Conservation (phyloP, 2,113 vertebrate species). For the Uropsilus gracilis region DNA sequence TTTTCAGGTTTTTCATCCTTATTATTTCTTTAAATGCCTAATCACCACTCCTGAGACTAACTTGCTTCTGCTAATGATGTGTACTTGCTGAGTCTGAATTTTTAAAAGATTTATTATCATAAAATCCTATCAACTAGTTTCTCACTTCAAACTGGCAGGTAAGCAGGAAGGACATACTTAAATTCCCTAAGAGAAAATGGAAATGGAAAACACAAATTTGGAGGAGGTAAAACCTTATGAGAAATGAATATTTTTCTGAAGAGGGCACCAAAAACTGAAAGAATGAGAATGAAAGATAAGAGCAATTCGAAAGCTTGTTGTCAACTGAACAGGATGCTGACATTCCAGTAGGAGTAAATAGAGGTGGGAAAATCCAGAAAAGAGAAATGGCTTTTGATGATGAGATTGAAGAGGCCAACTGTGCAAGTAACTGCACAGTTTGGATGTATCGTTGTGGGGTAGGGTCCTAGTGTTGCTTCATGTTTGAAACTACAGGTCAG, state of each 20-base stretch:
- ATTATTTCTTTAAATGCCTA: constrained; percentile 83
- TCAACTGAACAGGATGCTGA: neutral
- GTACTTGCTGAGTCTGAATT: constrained; percentile 80
- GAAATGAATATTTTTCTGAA: constrained; percentile 2
- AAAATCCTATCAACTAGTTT: constrained; percentile 60
- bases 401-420: neutral
- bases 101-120: neutral
- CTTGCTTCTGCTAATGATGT: constrained; percentile 68
- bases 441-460: neutral
- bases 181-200: neutral
- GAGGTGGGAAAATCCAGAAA: neutral
- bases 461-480: neutral
- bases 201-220: neutral
- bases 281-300: neutral
- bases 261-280: neutral
- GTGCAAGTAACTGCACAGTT: neutral
- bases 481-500: neutral
- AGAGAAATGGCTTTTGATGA: neutral
- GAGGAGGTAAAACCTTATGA: neutral
- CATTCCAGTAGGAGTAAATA: neutral
- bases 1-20: constrained; percentile 77
- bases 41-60: constrained; percentile 79
- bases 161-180: constrained; percentile 42
- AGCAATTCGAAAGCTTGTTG: neutral
- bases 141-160: constrained; percentile 63